These are phyloP conservation scores for Dicroscelio sp. DNA, from an alignment of 2,888 invertebrate species.

Conservation along the genomic window DNA sequence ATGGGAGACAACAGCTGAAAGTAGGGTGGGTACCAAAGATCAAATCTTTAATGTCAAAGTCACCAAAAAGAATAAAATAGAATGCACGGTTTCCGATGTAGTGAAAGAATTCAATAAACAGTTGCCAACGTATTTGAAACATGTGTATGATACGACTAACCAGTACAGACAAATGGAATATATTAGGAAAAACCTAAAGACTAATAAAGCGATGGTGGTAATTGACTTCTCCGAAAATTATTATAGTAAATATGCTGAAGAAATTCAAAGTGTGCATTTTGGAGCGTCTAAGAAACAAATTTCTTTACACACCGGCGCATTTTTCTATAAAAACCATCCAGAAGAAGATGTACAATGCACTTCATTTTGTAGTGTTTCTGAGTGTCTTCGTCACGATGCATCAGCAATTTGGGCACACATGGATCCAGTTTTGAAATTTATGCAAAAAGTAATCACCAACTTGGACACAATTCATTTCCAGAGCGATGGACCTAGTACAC, in stretches of 20 bases:
- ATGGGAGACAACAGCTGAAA: not conserved
- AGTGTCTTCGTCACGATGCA: constrained; percentile 44
- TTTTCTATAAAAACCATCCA: constrained; percentile 26
- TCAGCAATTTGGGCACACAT: constrained; percentile 45
- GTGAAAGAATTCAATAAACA: not conserved
- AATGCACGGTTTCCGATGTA: not conserved
- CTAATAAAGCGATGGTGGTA: not conserved
- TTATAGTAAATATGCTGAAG: not conserved
- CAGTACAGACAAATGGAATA: not conserved
- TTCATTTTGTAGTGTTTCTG: constrained; percentile 32
- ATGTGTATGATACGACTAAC: not conserved
- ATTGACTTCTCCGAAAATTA: constrained; percentile 8
- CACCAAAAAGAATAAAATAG: not conserved
- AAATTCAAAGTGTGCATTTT: no score
- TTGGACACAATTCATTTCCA: not conserved
- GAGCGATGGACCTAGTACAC: not conserved
- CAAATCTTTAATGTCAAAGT: no score
- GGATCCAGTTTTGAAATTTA: not conserved
- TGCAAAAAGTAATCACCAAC: not conserved
- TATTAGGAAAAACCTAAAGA: not conserved
- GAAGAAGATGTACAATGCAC: not conserved
- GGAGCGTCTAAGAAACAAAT: no score
- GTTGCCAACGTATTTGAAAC: not conserved
- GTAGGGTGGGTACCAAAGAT: not conserved
- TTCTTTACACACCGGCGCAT: constrained; percentile 32